These are phyloP conservation scores for Micromys minutus DNA, from an alignment of 2,113 vertebrate species.

Conservation along the genomic window DNA sequence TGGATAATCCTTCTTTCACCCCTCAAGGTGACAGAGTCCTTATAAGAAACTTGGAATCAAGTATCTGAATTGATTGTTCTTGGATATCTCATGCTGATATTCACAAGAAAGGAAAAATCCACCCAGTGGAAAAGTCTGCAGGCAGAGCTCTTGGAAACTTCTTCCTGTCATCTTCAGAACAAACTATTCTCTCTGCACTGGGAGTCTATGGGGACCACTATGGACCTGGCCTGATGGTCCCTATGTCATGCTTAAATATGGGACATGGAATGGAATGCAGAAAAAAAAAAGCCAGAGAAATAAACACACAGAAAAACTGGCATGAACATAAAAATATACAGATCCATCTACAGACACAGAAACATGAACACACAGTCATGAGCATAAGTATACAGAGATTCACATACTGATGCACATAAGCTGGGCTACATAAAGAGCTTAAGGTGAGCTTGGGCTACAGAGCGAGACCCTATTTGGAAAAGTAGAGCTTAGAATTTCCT, in stretches of 20 bases:
- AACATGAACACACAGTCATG: neutral
- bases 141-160: neutral
- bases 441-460: neutral
- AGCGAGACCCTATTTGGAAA: neutral
- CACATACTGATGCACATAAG: neutral
- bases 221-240: neutral
- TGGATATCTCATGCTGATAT: neutral
- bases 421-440: neutral
- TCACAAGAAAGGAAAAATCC: neutral
- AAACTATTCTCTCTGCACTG: neutral
- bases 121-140: neutral
- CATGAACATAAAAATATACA: neutral
- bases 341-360: neutral
- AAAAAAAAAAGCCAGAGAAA: neutral
- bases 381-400: neutral
- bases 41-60: constrained; percentile 1
- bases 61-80: neutral
- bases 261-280: neutral
- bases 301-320: neutral
- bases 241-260: neutral
- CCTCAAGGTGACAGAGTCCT: neutral
- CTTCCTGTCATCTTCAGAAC: neutral
- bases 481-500: neutral
- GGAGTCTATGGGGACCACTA: neutral
- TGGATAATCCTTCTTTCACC: neutral